These are phyloP conservation scores for Lasioglossum malachurum DNA, from an alignment of 2,888 invertebrate species.

Conservation along the genomic window DNA sequence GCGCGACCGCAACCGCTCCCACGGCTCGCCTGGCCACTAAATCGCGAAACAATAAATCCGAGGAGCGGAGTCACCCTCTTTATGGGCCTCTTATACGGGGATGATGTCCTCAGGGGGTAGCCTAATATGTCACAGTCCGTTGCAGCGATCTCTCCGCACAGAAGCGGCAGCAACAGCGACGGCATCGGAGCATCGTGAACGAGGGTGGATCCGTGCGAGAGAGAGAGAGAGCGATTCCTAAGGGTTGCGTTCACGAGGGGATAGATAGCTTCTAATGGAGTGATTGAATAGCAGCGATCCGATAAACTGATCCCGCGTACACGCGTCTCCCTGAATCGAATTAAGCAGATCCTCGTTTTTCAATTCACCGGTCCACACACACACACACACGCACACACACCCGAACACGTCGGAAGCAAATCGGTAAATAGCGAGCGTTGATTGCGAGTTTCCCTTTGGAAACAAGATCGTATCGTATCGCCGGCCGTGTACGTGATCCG, in stretches of 20 bases:
- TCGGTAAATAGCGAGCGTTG: not conserved
- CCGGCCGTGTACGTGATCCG: conserved; percentile 27
- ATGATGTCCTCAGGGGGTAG: conserved; percentile 82
- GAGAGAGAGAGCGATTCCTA: conserved; percentile 36
- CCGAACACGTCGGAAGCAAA: not conserved
- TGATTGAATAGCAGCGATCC: conserved; percentile 83
- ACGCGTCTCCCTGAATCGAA: conserved; percentile 57
- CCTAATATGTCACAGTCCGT: conserved; percentile 85
- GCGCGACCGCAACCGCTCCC: conserved; percentile 65
- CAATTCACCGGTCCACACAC: conserved; percentile 37
- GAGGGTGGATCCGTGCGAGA: conserved; percentile 65
- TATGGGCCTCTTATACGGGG: conserved; percentile 78
- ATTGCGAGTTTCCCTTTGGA: not conserved
- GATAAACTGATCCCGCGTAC: conserved; percentile 75
- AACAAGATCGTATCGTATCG: conserved; percentile 22
- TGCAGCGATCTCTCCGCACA: conserved; percentile 80
- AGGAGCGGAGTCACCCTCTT: conserved; percentile 73
- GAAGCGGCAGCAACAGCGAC: not conserved
- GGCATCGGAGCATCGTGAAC: conserved; percentile 47
- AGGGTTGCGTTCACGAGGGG: conserved; percentile 69
- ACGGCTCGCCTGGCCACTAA: conserved; percentile 78
- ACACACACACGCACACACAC: not conserved
- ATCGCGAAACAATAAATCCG: conserved; percentile 84
- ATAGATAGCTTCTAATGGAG: conserved; percentile 81
- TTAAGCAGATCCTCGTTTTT: conserved; percentile 64